These are phyloP conservation scores for Netelia fuscicornis DNA, from an alignment of 2,888 invertebrate species.

Conservation along the genomic window DNA sequence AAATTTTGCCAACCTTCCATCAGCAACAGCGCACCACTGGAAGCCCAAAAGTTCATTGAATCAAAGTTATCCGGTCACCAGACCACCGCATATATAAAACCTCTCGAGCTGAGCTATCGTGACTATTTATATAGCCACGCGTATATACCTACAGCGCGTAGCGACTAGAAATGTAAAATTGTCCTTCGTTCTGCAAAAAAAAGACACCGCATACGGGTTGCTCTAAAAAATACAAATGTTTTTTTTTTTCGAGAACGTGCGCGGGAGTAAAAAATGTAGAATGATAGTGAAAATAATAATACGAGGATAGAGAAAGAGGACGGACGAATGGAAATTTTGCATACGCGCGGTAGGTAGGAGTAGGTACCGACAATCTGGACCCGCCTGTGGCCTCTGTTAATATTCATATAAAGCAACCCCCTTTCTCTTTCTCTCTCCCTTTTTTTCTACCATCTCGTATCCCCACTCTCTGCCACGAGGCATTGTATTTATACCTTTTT, in stretches of 20 bases:
- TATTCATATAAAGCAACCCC: constrained; percentile 54
- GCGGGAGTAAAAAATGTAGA: not conserved
- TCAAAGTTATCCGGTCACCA: constrained; percentile 36
- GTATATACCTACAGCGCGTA: not conserved
- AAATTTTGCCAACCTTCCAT: constrained; percentile 42
- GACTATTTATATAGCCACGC: not conserved
- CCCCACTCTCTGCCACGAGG: constrained; percentile 28
- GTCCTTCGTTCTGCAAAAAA: constrained; percentile 16
- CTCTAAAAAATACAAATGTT: not conserved
- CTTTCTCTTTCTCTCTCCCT: too few relatives aligned
- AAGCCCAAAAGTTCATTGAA: constrained; percentile 42
- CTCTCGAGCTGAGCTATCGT: not conserved
- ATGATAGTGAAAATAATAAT: constrained; percentile 17
- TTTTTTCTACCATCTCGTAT: not conserved
- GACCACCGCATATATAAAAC: not conserved
- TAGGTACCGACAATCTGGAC: constrained; percentile 23
- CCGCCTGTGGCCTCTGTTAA: constrained; percentile 50
- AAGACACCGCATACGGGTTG: not conserved
- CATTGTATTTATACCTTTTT: constrained; percentile 37
- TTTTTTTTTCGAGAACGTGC: not conserved
- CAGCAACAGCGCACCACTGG: constrained; percentile 21
- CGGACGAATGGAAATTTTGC: not conserved
- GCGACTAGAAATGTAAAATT: constrained; percentile 4
- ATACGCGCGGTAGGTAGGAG: constrained; percentile 15
- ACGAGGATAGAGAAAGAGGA: constrained; percentile 19